phyloP scores from a whole-genome alignment of 2,888 invertebrate species.

The Meliscaeva auricollis region DNA sequence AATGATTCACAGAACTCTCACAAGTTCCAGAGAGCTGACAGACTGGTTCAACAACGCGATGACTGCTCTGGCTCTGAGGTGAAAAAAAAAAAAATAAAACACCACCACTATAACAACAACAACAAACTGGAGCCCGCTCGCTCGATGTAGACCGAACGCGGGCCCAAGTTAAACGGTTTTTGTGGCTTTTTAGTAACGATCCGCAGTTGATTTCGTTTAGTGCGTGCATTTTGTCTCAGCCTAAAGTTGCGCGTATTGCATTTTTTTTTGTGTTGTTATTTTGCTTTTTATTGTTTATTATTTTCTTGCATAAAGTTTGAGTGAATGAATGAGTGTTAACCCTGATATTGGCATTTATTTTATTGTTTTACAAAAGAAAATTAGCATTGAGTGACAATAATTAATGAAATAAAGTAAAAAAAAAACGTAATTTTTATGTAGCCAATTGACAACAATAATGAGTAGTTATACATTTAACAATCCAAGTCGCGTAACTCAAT shows the following conservation, averaged over 20 bases:
- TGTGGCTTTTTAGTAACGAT: constrained; percentile 74
- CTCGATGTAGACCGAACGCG: constrained; percentile 34
- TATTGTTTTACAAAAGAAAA: neutral
- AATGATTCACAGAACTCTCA: constrained; percentile 55
- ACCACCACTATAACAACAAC: constrained; percentile 53
- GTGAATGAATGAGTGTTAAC: constrained; percentile 27
- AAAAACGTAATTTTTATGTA: constrained; percentile 44
- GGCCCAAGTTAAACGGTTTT: constrained; percentile 73
- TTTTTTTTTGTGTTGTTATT: neutral
- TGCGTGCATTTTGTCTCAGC: constrained; percentile 65
- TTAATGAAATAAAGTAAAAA: neutral
- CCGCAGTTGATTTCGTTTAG: constrained; percentile 73
- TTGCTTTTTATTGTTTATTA: neutral
- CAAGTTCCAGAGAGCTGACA: constrained; percentile 64
- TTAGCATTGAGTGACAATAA: neutral
- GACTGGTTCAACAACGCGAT: constrained; percentile 71
- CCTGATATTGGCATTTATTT: constrained; percentile 24
- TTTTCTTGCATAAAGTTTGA: constrained; percentile 17
- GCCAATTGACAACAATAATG: constrained; percentile 27
- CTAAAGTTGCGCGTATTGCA: constrained; percentile 47
- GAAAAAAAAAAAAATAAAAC: constrained; percentile 49
- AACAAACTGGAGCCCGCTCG: constrained; percentile 36
- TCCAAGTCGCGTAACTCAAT: constrained; percentile 72
- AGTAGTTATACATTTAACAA: constrained; percentile 69
- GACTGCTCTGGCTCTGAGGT: constrained; percentile 58